Conservation (phyloP, 2,113 vertebrate genomes). For the Myiozetetes cayanensis region DNA sequence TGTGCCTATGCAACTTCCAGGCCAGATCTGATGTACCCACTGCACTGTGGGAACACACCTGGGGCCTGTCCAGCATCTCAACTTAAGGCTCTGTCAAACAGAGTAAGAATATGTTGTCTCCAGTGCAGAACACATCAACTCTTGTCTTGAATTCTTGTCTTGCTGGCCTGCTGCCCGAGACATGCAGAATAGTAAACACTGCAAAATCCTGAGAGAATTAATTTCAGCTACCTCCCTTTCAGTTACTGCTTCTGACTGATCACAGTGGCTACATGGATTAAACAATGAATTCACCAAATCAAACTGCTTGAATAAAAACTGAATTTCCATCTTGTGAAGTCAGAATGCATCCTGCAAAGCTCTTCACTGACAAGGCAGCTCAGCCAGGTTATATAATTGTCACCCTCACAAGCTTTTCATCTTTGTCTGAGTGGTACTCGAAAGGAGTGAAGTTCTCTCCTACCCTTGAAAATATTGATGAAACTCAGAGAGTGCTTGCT, state of each 20-base stretch:
- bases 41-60: neutral
- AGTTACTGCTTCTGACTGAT: neutral
- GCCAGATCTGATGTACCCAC: neutral
- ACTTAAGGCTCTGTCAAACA: neutral
- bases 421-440: slow-evolving; percentile 1
- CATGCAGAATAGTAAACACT: neutral
- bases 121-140: neutral
- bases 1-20: neutral
- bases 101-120: neutral
- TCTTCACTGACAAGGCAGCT: neutral
- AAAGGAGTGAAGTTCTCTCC: slow-evolving; percentile 28
- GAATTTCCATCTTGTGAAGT: slow-evolving; percentile 2
- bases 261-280: neutral
- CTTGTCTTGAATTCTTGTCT: neutral
- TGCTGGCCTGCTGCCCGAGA: neutral
- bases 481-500: neutral
- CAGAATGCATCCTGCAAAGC: neutral
- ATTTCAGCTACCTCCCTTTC: neutral
- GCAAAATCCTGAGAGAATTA: neutral
- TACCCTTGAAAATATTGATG: slow-evolving; percentile 17
- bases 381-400: slow-evolving; percentile 32
- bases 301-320: slow-evolving; percentile 5
- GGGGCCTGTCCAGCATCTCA: neutral
- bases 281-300: neutral
- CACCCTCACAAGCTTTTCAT: slow-evolving; percentile 40